phyloP scores from a whole-genome alignment of 2,797 vertebrate genomes.

The Botia almorhae region DNA sequence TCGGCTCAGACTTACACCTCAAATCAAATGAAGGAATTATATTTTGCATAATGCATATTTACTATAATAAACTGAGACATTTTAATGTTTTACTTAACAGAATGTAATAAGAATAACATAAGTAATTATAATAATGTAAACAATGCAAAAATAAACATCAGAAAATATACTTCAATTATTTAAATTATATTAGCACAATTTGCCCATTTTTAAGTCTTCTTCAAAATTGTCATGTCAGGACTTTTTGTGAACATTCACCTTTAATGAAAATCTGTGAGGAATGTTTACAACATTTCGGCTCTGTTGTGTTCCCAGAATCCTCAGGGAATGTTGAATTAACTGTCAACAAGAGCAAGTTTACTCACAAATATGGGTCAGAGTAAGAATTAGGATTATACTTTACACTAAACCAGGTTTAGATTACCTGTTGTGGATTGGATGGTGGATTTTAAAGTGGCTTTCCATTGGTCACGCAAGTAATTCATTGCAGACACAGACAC shows the following conservation, averaged over 20 bases:
- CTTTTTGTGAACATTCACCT: conserved; percentile 62
- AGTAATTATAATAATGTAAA: background rate
- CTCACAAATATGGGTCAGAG: background rate
- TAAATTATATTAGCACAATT: no score
- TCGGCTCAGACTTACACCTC: no score
- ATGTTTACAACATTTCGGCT: conserved; percentile 67
- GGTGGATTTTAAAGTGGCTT: conserved; percentile 37
- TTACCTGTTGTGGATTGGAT: background rate
- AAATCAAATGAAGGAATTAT: no score
- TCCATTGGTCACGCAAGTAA: conserved; percentile 68
- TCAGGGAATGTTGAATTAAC: conserved; percentile 43
- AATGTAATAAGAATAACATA: no score
- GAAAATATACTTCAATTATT: background rate
- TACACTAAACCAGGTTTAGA: background rate
- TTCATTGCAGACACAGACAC: conserved; percentile 63
- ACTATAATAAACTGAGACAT: no score
- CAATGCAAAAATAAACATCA: background rate
- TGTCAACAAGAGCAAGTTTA: background rate
- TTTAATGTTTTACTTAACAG: no score
- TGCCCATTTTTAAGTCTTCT: no score
- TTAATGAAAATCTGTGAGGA: conserved; percentile 72
- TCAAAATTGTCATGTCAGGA: background rate
- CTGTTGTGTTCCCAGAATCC: conserved; percentile 52
- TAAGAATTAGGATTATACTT: background rate
- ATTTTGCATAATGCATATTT: no score